Percentiles rank a stretch among this genome's conserved stretches.
phyloP scores from a whole-genome alignment of 2,797 vertebrate species.

The Eulemur mongoz region DNA sequence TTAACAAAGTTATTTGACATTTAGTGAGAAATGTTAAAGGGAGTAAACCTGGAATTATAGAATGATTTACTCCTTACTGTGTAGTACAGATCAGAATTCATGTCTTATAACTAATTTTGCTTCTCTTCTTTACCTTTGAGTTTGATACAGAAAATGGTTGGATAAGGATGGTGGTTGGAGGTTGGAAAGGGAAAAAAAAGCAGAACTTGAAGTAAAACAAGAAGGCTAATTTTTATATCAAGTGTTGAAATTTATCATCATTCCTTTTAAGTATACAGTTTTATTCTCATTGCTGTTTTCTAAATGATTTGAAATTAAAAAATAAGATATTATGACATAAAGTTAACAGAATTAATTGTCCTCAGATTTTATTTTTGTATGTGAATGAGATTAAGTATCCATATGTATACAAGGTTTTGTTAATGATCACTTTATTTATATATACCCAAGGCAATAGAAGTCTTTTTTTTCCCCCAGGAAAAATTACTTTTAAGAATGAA shows the following conservation, averaged over 20 bases:
- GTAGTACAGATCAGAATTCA: neutral
- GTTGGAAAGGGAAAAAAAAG: neutral
- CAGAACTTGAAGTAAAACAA: neutral
- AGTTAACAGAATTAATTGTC: neutral
- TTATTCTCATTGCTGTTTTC: neutral
- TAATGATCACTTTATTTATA: neutral
- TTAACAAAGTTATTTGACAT: neutral
- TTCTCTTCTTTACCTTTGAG: neutral
- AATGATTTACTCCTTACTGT: neutral
- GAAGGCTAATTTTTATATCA: neutral
- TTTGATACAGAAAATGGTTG: constrained; percentile 3
- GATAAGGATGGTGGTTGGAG: neutral
- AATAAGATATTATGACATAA: neutral
- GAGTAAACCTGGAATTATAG: neutral
- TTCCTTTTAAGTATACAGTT: neutral
- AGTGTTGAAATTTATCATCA: neutral
- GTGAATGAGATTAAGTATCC: neutral
- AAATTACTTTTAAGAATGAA: constrained; percentile 27
- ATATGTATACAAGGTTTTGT: neutral
- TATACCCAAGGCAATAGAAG: neutral
- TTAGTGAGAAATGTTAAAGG: neutral
- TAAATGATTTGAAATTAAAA: constrained; percentile 4
- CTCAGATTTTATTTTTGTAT: neutral
- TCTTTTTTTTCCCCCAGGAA: neutral
- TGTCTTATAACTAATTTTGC: neutral